phyloP scores from a whole-genome alignment of 2,113 vertebrate species.

The Hiodon alosoides region DNA sequence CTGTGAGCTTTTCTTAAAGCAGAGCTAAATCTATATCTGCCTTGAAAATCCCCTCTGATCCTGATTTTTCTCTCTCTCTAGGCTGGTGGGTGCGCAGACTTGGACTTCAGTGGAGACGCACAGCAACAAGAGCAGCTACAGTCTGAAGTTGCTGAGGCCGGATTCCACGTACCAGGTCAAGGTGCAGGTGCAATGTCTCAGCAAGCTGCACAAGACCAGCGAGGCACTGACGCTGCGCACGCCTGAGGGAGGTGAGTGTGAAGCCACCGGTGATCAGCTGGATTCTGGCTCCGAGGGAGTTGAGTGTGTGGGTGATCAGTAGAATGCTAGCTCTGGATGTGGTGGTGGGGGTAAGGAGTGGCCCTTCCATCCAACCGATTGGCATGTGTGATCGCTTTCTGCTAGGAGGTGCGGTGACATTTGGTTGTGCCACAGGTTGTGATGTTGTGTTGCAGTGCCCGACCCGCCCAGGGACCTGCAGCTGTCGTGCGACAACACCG shows the following conservation, averaged over 20 bases:
- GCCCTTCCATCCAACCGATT: too few species aligned
- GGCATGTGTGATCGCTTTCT: too few species aligned
- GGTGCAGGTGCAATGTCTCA: conserved; percentile 89
- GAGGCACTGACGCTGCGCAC: conserved; percentile 82
- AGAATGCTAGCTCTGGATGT: too few species aligned
- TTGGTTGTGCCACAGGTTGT: not conserved
- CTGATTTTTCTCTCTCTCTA: conserved; percentile 31
- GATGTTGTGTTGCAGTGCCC: conserved; percentile 64
- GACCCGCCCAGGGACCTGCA: conserved; percentile 83
- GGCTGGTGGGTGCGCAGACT: conserved; percentile 73
- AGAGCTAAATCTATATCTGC: too few species aligned
- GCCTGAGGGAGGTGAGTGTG: conserved; percentile 84
- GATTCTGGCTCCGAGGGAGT: not conserved
- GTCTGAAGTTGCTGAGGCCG: conserved; percentile 78
- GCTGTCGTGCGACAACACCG: conserved; percentile 67
- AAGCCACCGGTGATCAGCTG: too few species aligned
- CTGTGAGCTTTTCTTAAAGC: too few species aligned
- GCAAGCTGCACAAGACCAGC: conserved; percentile 78
- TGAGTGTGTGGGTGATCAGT: not conserved
- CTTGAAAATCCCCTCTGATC: too few species aligned
- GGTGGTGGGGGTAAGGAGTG: too few species aligned
- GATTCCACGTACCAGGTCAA: conserved; percentile 92
- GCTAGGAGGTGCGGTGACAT: too few species aligned
- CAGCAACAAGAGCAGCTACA: conserved; percentile 82
- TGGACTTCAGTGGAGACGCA: conserved; percentile 88